Conservation (phyloP, 2,797 vertebrate genomes). For the Liasis olivaceus region DNA sequence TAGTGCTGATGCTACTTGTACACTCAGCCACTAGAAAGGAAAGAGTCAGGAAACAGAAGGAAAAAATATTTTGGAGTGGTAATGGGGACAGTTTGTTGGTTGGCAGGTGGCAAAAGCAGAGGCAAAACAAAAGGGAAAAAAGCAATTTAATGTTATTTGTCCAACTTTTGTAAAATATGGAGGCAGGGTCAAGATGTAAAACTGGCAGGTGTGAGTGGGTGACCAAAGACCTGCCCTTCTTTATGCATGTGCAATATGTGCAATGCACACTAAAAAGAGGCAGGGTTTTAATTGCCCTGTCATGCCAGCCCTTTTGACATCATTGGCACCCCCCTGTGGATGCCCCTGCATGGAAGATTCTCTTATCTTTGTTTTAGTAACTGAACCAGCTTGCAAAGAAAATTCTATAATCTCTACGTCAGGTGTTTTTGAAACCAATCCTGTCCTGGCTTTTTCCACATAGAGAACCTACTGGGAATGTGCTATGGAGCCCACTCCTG, state of each 20-base stretch:
- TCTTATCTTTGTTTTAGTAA: not conserved
- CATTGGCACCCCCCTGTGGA: not conserved
- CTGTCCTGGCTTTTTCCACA: not conserved
- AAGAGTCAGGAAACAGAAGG: not conserved
- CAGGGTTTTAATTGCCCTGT: not conserved
- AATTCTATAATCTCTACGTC: not conserved
- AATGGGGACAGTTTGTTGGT: not conserved
- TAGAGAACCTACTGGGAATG: not conserved
- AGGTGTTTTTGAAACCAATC: not conserved
- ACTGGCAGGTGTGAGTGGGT: not conserved
- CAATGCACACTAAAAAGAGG: not conserved
- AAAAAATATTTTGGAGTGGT: not conserved
- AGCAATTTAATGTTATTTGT: not conserved
- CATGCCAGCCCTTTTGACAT: not conserved
- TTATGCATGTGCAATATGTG: not conserved
- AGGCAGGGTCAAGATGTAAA: not conserved
- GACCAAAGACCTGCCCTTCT: not conserved
- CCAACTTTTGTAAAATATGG: not conserved
- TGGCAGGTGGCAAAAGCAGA: not conserved
- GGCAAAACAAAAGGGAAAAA: not conserved
- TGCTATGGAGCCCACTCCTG: not conserved
- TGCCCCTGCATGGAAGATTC: not conserved
- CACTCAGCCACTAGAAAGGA: not conserved
- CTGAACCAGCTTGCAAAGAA: not conserved
- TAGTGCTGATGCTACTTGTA: not conserved